phyloP scores from a whole-genome alignment of 2,797 vertebrate genomes.

The Crypturellus tataupa region DNA sequence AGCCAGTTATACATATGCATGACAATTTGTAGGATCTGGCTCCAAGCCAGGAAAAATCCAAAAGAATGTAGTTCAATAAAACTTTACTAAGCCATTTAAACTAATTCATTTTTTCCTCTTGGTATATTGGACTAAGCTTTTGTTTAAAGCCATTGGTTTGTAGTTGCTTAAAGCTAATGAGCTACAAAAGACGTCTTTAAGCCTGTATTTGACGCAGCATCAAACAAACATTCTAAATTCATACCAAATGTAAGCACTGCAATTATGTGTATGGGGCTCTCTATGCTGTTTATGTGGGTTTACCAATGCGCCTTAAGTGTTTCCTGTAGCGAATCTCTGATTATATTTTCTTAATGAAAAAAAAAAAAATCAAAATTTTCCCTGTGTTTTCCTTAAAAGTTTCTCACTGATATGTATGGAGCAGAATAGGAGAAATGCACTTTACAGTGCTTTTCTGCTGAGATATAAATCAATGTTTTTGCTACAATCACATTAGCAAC shows the following conservation, averaged over 20 bases:
- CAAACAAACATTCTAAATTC: conserved; percentile 40
- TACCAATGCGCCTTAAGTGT: background rate
- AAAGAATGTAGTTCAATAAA: background rate
- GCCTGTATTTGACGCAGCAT: background rate
- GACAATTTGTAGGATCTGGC: background rate
- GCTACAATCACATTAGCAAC: conserved; percentile 47
- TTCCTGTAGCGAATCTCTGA: conserved; percentile 2
- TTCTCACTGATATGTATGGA: background rate
- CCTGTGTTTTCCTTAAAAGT: background rate
- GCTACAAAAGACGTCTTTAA: conserved; percentile 26
- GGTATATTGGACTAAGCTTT: background rate
- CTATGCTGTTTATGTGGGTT: conserved; percentile 4
- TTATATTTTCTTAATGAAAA: background rate
- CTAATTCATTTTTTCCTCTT: background rate
- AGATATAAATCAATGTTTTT: conserved; percentile 35
- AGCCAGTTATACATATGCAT: background rate
- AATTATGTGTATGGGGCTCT: background rate
- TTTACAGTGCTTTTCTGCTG: background rate
- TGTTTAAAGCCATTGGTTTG: conserved; percentile 32
- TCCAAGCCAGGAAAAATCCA: background rate
- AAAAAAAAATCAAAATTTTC: background rate
- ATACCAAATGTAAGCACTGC: background rate
- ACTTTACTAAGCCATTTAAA: background rate
- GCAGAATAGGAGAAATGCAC: background rate
- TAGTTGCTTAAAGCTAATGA: conserved; percentile 18